Percentiles rank a stretch among this genome's conserved stretches.
These are phyloP conservation scores for Melanocharis versteri DNA, from an alignment of 2,113 vertebrate species.

Conservation along the genomic window DNA sequence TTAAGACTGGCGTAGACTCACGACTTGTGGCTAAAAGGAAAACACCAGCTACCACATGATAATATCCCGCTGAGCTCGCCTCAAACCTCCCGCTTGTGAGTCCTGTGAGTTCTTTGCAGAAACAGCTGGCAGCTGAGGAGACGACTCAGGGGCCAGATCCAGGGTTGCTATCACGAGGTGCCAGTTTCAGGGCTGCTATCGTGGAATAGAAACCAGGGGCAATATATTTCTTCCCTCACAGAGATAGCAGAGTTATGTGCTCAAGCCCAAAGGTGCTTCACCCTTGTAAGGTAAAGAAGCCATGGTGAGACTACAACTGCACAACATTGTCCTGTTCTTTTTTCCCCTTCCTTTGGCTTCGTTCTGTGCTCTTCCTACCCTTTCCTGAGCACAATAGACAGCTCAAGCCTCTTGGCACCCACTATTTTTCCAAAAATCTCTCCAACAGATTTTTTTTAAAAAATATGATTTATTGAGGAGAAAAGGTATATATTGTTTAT, in stretches of 20 bases:
- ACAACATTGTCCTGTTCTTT: background rate
- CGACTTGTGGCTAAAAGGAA: background rate
- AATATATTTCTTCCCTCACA: background rate
- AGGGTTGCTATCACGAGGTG: background rate
- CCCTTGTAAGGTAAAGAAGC: background rate
- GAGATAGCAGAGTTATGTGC: accelerated
- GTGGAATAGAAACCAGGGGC: background rate
- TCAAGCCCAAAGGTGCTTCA: background rate
- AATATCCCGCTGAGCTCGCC: background rate
- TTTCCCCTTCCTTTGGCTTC: background rate
- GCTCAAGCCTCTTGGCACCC: background rate
- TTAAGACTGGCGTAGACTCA: background rate
- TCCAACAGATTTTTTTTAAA: background rate
- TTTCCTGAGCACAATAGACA: background rate
- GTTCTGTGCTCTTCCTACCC: background rate
- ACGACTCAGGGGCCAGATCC: background rate
- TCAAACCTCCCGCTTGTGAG: background rate
- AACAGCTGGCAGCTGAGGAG: background rate
- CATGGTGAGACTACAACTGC: background rate
- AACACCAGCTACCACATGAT: background rate
- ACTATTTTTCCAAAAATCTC: background rate
- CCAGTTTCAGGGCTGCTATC: background rate
- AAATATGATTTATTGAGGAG: background rate
- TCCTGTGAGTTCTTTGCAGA: accelerated
- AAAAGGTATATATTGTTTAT: background rate